phyloP scores from a whole-genome alignment of 2,797 vertebrate genomes.

The Netta rufina region DNA sequence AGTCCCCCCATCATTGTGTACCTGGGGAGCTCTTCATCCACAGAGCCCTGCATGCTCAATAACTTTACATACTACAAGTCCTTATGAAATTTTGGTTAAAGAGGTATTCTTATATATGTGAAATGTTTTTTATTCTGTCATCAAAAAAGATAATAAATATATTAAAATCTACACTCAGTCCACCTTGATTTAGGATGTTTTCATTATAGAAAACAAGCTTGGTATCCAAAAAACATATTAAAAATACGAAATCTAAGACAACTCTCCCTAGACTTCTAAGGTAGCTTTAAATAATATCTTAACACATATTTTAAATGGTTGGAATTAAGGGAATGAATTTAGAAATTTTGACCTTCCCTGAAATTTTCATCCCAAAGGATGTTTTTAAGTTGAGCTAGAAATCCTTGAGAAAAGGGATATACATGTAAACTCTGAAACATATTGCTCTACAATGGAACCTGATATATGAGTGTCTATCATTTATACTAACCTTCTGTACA shows the following conservation, averaged over 20 bases:
- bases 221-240: neutral
- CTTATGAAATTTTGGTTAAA: constrained; percentile 70
- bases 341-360: constrained; percentile 3
- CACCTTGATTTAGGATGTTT: neutral
- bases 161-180: neutral
- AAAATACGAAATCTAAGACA: neutral
- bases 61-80: constrained; percentile 61
- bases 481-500: neutral
- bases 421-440: neutral
- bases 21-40: constrained; percentile 74
- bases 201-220: neutral
- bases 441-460: neutral
- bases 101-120: constrained; percentile 7
- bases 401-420: constrained; percentile 60
- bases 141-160: neutral
- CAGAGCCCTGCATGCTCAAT: constrained; percentile 60
- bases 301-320: neutral
- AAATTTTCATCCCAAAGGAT: constrained; percentile 50
- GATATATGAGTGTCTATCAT: neutral
- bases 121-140: neutral
- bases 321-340: neutral
- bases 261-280: neutral
- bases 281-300: neutral
- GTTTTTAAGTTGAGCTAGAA: constrained; percentile 39
- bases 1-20: constrained; percentile 66